These are phyloP conservation scores for Gymnarchus niloticus DNA, from an alignment of 2,113 vertebrate species.

Conservation along the genomic window DNA sequence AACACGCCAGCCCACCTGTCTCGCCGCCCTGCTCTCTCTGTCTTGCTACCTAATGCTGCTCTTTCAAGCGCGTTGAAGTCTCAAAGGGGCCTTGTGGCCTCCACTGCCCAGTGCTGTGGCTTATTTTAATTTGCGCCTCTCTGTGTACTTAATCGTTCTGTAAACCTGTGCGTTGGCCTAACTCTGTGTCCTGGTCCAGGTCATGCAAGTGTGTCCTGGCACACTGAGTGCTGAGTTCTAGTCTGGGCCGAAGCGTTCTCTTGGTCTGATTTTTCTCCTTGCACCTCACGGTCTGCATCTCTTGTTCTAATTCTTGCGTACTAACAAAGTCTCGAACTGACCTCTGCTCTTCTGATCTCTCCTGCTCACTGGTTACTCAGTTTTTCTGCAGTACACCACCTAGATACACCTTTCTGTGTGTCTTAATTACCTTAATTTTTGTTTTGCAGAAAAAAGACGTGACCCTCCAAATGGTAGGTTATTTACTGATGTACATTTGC, in stretches of 20 bases:
- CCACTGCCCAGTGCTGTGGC: not conserved
- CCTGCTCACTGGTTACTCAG: not conserved
- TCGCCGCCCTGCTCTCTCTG: conserved; percentile 12
- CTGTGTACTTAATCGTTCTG: no score
- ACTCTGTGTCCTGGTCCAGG: not conserved
- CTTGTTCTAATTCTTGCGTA: not conserved
- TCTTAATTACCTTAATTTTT: conserved; percentile 55
- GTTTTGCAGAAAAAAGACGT: conserved; percentile 71
- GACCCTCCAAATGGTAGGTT: conserved; percentile 69
- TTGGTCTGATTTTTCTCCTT: not conserved
- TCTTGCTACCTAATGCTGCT: not conserved
- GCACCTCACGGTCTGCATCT: not conserved
- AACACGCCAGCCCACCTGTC: not conserved
- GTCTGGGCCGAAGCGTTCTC: not conserved
- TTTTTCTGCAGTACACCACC: conserved; percentile 34
- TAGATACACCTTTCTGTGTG: not conserved
- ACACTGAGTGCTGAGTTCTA: not conserved
- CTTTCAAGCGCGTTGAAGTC: not conserved
- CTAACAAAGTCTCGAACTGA: not conserved
- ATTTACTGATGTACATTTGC: not conserved
- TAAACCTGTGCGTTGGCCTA: no score
- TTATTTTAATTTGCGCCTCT: no score
- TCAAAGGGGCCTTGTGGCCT: not conserved
- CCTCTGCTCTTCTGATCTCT: not conserved
- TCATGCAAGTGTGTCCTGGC: not conserved